Evolutionary conservation across 2,113 vertebrate species (phyloP), one percentile per base, ranked within the genome.

Genomic region (Ammodytes dubius): DNA sequence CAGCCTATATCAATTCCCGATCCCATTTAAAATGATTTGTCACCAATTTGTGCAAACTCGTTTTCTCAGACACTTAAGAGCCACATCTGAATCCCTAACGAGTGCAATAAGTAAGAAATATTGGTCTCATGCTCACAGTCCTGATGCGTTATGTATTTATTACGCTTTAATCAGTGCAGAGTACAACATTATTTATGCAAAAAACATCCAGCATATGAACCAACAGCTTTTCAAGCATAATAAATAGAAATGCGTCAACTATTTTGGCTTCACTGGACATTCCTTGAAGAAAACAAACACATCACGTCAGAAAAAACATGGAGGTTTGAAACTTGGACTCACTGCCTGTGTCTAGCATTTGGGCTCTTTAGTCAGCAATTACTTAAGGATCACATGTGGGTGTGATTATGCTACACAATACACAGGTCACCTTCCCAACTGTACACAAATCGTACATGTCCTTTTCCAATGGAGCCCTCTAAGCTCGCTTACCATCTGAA

Each of bases 81-180:
- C 52, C 37, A 19, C 10, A 61, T 14, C 19, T 5, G 37, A 76
- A 27, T 71, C 49, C 49, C 53, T 11, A 5, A 2, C 3, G 7
- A 79, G 15, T 13, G n/a, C 45, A 52, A 4, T 10, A 9, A 67
- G 19, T 12, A 70, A 11, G 14, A 75, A 52, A 64, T 0, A 35
- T 12, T 10, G 14, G 13, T 64, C 54, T 40, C 4, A 11, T 54
- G 13, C 82, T 69, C 67, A n/a, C 11, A 49, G 17, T 61, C 27
- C 47, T 50, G 42, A 84, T 84, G 35, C 47, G 72, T 74, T 50
- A 77, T 82, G 82, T 27, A 68, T 74, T 83, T 70, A 82, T 84
- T 84, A 63, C 72, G 42, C 35, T 14, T n/a, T 45, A 68, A 84
- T 82, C 81, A 69, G 35, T 15, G 40, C 75, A 19, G 67, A 4